A percentile compares a stretch with the other conserved stretches of the same genome.
phyloP scores from a whole-genome alignment of 2,888 invertebrate species.

The Ctenicera cuprea region DNA sequence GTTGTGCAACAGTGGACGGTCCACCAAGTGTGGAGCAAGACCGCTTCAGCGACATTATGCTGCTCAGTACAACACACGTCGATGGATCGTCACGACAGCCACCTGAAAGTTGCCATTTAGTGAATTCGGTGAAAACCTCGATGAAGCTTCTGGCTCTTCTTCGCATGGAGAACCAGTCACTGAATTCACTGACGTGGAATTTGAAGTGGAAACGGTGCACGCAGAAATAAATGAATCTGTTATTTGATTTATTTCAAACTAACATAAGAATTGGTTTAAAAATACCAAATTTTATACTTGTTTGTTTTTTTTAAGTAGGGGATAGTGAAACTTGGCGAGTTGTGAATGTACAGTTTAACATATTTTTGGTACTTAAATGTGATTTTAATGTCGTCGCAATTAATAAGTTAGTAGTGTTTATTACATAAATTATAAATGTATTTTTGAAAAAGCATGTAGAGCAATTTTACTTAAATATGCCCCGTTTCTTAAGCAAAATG shows the following conservation, averaged over 20 bases:
- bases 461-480: neutral
- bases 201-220: conserved; percentile 34
- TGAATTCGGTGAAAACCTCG: conserved; percentile 51
- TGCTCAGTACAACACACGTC: conserved; percentile 63
- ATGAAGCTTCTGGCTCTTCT: conserved; percentile 46
- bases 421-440: neutral
- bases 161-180: conserved; percentile 52
- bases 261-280: neutral
- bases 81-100: conserved; percentile 69
- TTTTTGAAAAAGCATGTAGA: neutral
- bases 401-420: neutral
- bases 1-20: conserved; percentile 64
- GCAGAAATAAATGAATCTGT: conserved; percentile 57
- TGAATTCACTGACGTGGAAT: conserved; percentile 59
- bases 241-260: conserved; percentile 49
- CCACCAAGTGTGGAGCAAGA: conserved; percentile 56
- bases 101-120: conserved; percentile 64
- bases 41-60: conserved; percentile 62
- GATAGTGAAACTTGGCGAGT: too few relatives aligned
- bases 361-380: conserved; percentile 8
- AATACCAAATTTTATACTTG: neutral
- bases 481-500: too few relatives aligned
- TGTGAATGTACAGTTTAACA: neutral
- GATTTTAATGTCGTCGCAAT: neutral
- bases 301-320: too few relatives aligned